These are phyloP conservation scores for Huso huso DNA, from an alignment of 2,797 vertebrate species.

Conservation along the genomic window DNA sequence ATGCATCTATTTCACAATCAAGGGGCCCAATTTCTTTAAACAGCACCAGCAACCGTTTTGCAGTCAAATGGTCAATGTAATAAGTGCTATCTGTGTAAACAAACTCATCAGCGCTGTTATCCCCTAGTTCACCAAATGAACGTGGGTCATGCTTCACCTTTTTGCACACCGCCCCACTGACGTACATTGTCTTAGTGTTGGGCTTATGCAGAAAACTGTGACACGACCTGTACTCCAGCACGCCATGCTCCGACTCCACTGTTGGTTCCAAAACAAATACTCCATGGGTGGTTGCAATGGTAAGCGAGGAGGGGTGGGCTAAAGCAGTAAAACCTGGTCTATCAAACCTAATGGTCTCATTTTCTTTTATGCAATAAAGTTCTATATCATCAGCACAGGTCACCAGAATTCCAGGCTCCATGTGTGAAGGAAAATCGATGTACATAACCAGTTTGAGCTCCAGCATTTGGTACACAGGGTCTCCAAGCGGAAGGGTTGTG, in stretches of 20 bases:
- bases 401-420: constrained; percentile 80
- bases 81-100: constrained; percentile 95
- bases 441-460: constrained; percentile 92
- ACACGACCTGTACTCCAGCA: constrained; percentile 62
- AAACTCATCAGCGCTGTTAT: constrained; percentile 33
- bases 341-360: constrained; percentile 59
- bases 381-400: constrained; percentile 89
- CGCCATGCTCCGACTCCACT: constrained; percentile 27
- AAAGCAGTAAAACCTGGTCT: constrained; percentile 81
- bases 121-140: constrained; percentile 8
- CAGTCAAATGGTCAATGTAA: constrained; percentile 67
- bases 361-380: constrained; percentile 61
- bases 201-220: constrained; percentile 84
- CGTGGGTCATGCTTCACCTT: background rate
- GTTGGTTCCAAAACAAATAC: constrained; percentile 76
- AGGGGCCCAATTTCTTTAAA: constrained; percentile 61
- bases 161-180: constrained; percentile 55
- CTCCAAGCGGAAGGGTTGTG: constrained; percentile 75
- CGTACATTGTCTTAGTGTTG: constrained; percentile 61
- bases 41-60: constrained; percentile 55
- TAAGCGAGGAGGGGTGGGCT: constrained; percentile 79
- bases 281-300: constrained; percentile 77
- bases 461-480: constrained; percentile 85
- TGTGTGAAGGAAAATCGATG: constrained; percentile 77
- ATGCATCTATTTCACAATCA: constrained; percentile 85